phyloP scores from a whole-genome alignment of 2,888 invertebrate genomes.

The Yponomeuta cagnagella region DNA sequence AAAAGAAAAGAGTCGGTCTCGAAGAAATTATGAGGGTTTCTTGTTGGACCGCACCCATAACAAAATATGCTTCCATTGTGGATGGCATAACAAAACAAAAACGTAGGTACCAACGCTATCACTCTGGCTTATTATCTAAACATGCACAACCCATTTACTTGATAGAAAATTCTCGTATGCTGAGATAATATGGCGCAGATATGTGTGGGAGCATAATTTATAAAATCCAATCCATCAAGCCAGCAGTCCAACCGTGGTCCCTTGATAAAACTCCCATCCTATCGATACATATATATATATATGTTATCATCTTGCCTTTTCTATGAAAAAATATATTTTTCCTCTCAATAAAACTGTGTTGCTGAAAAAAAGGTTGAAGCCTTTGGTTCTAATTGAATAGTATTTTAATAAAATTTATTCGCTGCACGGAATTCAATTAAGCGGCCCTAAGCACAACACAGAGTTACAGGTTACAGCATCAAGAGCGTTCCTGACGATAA shows the following conservation, averaged over 20 bases:
- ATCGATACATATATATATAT: neutral
- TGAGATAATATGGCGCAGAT: neutral
- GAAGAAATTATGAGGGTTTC: no score
- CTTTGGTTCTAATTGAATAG: neutral
- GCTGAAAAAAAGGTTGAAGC: no score
- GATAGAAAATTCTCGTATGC: neutral
- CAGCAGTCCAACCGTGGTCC: neutral
- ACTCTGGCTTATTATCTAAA: neutral
- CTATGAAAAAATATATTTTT: neutral
- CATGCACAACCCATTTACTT: neutral
- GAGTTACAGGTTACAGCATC: neutral
- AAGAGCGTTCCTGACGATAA: neutral
- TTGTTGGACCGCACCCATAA: no score
- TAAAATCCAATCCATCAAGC: neutral
- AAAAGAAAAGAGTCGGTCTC: no score
- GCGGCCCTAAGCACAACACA: neutral
- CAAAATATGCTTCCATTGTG: no score
- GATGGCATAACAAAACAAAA: no score
- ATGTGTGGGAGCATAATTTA: constrained; percentile 1
- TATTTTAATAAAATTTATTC: neutral
- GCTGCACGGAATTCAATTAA: neutral
- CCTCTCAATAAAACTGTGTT: no score
- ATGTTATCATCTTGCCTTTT: neutral
- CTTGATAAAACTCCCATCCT: neutral
- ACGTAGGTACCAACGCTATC: neutral